phyloP scores from a whole-genome alignment of 1,140 invertebrate genomes.

The Ceratina calcarata region DNA sequence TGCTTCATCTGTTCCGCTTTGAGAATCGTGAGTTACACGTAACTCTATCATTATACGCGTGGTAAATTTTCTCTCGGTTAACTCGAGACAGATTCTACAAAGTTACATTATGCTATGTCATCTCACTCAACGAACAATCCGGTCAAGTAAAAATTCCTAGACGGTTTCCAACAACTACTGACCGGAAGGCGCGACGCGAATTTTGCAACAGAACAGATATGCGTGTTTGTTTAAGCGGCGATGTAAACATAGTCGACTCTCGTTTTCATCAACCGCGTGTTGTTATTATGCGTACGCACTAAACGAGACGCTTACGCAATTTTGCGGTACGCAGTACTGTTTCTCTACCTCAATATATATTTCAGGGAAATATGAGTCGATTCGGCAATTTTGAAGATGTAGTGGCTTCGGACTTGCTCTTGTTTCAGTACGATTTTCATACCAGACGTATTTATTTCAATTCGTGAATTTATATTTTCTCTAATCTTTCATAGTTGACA shows the following conservation, averaged over 20 bases:
- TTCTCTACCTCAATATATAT: no score
- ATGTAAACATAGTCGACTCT: conserved; percentile 12
- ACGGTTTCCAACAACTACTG: conserved; percentile 8
- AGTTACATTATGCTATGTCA: neutral
- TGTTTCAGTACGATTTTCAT: no score
- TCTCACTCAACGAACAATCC: neutral
- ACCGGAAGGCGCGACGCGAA: no score
- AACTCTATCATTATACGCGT: neutral
- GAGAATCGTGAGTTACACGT: neutral
- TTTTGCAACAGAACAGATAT: conserved; percentile 14
- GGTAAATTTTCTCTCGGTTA: conserved; percentile 3
- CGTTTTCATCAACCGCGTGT: neutral
- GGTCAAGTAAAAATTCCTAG: conserved; percentile 6
- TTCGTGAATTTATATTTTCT: no score
- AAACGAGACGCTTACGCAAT: neutral
- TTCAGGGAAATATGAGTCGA: no score
- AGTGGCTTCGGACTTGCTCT: no score
- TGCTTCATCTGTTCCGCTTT: conserved; percentile 43
- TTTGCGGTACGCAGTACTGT: no score
- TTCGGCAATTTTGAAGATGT: no score
- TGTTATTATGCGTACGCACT: neutral
- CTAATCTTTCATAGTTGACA: no score
- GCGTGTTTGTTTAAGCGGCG: conserved; percentile 21
- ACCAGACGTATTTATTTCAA: no score
- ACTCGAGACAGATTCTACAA: no score